Conservation (phyloP, 2,113 vertebrate genomes). For the Solenodon paradoxus region DNA sequence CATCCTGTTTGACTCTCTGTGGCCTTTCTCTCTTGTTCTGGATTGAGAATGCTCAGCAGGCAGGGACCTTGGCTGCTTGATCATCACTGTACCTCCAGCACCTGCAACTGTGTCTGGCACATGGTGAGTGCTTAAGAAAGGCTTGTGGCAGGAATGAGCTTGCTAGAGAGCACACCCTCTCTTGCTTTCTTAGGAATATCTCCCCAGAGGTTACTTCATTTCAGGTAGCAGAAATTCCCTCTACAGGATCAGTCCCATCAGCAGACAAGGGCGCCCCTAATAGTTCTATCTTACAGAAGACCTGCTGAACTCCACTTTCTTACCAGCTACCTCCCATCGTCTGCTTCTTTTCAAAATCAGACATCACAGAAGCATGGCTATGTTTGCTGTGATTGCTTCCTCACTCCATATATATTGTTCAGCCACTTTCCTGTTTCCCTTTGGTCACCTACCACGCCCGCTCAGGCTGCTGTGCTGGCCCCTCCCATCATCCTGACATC, state of each 20-base stretch:
- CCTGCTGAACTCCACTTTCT: not conserved
- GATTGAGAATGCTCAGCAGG: not conserved
- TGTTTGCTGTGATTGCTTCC: not conserved
- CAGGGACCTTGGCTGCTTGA: not conserved
- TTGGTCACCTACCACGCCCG: not conserved
- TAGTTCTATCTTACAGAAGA: not conserved
- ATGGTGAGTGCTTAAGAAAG: not conserved
- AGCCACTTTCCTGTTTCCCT: not conserved
- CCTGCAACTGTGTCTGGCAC: not conserved
- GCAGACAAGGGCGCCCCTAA: not conserved
- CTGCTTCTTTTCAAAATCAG: not conserved
- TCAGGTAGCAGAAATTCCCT: not conserved
- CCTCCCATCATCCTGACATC: not conserved
- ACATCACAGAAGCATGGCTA: not conserved
- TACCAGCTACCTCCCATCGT: not conserved
- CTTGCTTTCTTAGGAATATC: not conserved
- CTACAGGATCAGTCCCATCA: not conserved
- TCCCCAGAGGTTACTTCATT: not conserved
- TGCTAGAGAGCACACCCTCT: not conserved
- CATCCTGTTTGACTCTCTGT: not conserved
- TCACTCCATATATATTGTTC: not conserved
- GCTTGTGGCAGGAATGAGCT: not conserved
- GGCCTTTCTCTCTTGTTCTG: not conserved
- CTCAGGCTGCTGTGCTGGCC: not conserved
- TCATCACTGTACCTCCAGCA: not conserved